phyloP scores from a whole-genome alignment of 2,797 vertebrate genomes.

The Lophotriccus pileatus region DNA sequence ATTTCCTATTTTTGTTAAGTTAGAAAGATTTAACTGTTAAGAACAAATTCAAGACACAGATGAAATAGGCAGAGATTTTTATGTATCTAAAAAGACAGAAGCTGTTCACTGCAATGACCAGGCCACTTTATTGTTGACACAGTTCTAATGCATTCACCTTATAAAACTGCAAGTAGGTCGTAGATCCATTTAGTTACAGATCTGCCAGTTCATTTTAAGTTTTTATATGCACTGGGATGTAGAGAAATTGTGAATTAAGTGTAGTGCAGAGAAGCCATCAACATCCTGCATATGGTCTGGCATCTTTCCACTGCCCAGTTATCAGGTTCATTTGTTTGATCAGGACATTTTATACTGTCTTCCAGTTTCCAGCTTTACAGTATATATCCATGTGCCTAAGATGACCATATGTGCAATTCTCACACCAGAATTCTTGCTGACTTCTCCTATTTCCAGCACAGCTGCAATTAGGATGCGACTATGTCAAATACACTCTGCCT shows the following conservation, averaged over 20 bases:
- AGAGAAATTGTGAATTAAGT: neutral
- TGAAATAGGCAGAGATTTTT: neutral
- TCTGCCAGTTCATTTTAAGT: neutral
- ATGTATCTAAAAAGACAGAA: neutral
- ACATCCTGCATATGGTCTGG: constrained; percentile 30
- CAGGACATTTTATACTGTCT: neutral
- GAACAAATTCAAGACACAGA: neutral
- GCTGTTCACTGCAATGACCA: neutral
- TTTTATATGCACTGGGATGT: neutral
- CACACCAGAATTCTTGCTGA: constrained; percentile 21
- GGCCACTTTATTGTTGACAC: neutral
- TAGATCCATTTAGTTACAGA: neutral
- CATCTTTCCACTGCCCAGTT: constrained; percentile 33
- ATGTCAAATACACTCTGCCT: neutral
- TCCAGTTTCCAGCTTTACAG: constrained; percentile 4
- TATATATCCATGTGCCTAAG: neutral
- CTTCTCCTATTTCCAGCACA: neutral
- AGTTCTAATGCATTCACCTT: neutral
- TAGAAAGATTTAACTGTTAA: neutral
- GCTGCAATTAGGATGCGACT: neutral
- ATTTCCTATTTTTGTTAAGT: neutral
- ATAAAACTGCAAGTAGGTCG: neutral
- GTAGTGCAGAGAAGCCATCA: neutral
- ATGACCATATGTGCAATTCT: constrained; percentile 42
- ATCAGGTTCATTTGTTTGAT: constrained; percentile 31